phyloP scores from a whole-genome alignment of 2,113 vertebrate species.

The Pelecanus crispus region DNA sequence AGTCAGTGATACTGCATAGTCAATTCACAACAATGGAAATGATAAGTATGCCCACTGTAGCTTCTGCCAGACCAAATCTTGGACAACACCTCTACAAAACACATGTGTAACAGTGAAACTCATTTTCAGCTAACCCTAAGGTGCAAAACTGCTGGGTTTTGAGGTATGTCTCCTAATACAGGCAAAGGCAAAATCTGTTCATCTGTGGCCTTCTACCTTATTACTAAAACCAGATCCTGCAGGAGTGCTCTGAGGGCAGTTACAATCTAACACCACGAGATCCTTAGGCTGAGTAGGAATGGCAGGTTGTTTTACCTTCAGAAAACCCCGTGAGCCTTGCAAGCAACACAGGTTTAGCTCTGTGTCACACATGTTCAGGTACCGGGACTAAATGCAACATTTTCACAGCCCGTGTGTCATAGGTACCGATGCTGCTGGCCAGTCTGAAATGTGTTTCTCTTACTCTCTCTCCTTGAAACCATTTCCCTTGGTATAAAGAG shows the following conservation, averaged over 20 bases:
- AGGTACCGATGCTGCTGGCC: background rate
- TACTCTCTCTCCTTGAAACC: background rate
- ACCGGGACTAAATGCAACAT: background rate
- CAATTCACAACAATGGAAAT: background rate
- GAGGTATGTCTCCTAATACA: background rate
- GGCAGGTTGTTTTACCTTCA: background rate
- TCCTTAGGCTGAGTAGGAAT: background rate
- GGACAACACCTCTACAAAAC: background rate
- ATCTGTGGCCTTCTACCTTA: background rate
- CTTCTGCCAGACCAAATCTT: background rate
- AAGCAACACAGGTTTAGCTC: background rate
- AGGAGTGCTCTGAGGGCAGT: background rate
- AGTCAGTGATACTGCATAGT: background rate
- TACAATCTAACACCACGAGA: background rate
- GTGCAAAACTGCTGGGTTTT: background rate
- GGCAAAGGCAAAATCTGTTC: background rate
- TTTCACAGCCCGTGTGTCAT: background rate
- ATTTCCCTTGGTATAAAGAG: background rate
- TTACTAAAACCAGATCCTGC: background rate
- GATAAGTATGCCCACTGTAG: background rate
- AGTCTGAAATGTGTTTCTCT: background rate
- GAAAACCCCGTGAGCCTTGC: background rate
- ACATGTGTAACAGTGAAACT: background rate
- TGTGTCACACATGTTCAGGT: background rate
- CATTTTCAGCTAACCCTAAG: background rate